phyloP scores from a whole-genome alignment of 1,140 invertebrate genomes.

The Campoletis sonorensis region DNA sequence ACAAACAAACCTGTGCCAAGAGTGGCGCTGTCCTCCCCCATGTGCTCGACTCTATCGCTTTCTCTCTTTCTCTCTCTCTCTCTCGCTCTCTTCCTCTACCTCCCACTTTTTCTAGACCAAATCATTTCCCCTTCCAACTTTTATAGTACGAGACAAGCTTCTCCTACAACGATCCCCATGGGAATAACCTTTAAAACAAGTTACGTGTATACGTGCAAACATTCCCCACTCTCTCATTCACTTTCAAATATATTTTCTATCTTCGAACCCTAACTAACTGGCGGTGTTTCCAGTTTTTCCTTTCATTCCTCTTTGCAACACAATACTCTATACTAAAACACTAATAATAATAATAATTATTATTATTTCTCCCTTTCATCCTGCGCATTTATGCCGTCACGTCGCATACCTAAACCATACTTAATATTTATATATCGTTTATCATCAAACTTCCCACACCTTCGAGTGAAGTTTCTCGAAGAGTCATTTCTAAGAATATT shows the following conservation, averaged over 20 bases:
- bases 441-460: not conserved
- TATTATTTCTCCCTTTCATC: not conserved
- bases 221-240: not conserved
- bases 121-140: not conserved
- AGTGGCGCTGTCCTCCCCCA: slow-evolving; percentile 11
- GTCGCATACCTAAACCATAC: not conserved
- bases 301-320: not conserved
- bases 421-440: not conserved
- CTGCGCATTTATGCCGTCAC: not conserved
- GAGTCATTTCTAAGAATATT: not conserved
- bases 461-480: not conserved
- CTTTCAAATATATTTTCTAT: not conserved
- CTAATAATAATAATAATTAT: not conserved
- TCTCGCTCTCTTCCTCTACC: not conserved
- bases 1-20: slow-evolving; percentile 24
- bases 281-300: not conserved
- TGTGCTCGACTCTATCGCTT: not conserved
- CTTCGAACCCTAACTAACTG: not conserved
- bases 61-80: not conserved
- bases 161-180: not conserved
- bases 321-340: not conserved
- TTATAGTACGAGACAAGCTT: not conserved
- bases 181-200: not conserved
- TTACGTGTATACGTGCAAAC: not conserved
- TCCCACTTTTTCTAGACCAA: not conserved